These are phyloP conservation scores for Sebastes taczanowskii DNA, from an alignment of 2,797 vertebrate species.

Conservation along the genomic window DNA sequence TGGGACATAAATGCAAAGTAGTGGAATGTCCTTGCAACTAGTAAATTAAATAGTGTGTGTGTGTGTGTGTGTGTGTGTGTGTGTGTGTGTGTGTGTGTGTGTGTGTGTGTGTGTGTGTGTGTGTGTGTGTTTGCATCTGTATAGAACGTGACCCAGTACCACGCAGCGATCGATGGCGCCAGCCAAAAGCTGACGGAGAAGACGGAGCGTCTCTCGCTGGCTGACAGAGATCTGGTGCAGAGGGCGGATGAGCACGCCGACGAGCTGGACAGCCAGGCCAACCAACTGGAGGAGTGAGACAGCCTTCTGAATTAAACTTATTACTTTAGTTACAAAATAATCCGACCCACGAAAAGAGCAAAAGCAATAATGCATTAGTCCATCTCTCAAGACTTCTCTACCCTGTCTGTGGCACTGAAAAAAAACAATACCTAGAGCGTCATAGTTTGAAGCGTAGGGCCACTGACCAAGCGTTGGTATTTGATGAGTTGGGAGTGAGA, in stretches of 20 bases:
- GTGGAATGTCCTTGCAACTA: not conserved
- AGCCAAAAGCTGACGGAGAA: conserved; percentile 84
- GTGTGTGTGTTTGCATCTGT: not conserved
- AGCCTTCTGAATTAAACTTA: not conserved
- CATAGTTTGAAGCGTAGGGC: too few relatives aligned
- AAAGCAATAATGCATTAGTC: not conserved
- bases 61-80: too few relatives aligned
- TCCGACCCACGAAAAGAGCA: not conserved
- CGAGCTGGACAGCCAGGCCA: conserved; percentile 85
- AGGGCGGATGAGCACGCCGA: conserved; percentile 84
- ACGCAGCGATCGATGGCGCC: conserved; percentile 94
- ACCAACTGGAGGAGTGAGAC: conserved; percentile 87
- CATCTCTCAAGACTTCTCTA: not conserved
- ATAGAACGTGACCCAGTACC: conserved; percentile 89
- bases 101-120: not conserved
- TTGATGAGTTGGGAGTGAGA: too few relatives aligned
- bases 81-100: not conserved
- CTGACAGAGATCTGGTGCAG: conserved; percentile 87
- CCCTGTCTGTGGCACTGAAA: not conserved
- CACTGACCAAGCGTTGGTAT: too few relatives aligned
- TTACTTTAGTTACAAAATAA: not conserved
- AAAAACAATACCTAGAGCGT: too few relatives aligned
- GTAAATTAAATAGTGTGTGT: not conserved
- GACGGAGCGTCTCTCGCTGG: conserved; percentile 84
- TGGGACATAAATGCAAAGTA: not conserved